These are phyloP conservation scores for Myopa testacea DNA, from an alignment of 2,888 invertebrate genomes.

Conservation along the genomic window DNA sequence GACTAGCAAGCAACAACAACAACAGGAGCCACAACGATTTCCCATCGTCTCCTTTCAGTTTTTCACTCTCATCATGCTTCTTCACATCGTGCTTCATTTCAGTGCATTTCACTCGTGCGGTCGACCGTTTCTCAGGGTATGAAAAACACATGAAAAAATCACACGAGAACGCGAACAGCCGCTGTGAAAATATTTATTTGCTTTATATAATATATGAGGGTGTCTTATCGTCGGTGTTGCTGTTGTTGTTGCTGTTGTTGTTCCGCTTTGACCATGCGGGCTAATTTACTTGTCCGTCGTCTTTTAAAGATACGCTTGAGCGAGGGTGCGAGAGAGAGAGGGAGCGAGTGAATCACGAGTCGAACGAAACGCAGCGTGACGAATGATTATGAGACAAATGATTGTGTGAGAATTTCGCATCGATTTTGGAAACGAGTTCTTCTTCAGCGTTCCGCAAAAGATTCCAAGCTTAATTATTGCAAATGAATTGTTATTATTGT, in stretches of 20 bases:
- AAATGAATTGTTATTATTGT: slow-evolving; percentile 7
- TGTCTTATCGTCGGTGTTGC: neutral
- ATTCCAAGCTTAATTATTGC: slow-evolving; percentile 24
- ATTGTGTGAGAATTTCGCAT: slow-evolving; percentile 18
- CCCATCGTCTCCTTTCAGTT: too few species aligned
- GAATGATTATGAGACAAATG: slow-evolving; percentile 19
- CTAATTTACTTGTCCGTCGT: neutral
- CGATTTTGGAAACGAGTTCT: neutral
- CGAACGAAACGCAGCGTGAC: slow-evolving; percentile 17
- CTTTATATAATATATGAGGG: slow-evolving; percentile 12
- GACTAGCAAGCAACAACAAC: neutral
- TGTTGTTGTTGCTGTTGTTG: neutral
- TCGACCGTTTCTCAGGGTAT: slow-evolving; percentile 16
- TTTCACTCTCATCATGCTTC: too few species aligned
- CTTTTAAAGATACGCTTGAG: neutral
- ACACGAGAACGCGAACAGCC: slow-evolving; percentile 62
- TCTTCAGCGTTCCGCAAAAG: neutral
- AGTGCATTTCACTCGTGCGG: neutral
- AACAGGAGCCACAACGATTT: neutral
- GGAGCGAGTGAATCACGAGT: slow-evolving; percentile 26
- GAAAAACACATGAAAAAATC: slow-evolving; percentile 52
- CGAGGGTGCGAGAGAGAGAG: too few species aligned
- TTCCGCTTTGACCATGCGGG: slow-evolving; percentile 7
- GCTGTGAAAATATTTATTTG: slow-evolving; percentile 42
- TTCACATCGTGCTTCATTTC: too few species aligned